Percentiles rank a stretch among this genome's conserved stretches.
These are phyloP conservation scores for Kryptolebias ocellatus DNA, from an alignment of 2,797 vertebrate genomes.

Conservation along the genomic window DNA sequence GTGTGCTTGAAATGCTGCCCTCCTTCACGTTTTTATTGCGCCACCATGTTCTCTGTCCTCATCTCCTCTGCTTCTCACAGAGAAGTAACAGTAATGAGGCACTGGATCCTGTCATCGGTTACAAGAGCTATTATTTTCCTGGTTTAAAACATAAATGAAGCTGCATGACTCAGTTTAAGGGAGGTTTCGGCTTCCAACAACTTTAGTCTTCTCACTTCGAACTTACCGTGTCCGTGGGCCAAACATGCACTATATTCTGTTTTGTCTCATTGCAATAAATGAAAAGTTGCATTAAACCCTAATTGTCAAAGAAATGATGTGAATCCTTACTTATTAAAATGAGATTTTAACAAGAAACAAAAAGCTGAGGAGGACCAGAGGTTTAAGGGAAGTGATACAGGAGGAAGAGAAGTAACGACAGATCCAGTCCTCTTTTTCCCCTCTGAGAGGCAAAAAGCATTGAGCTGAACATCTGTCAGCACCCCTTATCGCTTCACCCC, in stretches of 20 bases:
- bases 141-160: slow-evolving; percentile 27
- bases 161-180: slow-evolving; percentile 3
- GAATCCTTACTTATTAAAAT: slow-evolving; percentile 19
- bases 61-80: background rate
- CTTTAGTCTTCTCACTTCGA: background rate
- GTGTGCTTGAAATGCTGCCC: slow-evolving; percentile 6
- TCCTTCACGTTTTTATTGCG: slow-evolving; percentile 15
- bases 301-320: slow-evolving; percentile 5
- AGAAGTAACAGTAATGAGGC: slow-evolving; percentile 51
- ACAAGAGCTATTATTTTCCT: slow-evolving; percentile 39
- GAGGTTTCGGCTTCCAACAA: background rate
- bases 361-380: slow-evolving; percentile 36
- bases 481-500: slow-evolving; percentile 49
- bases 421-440: slow-evolving; percentile 46
- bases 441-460: slow-evolving; percentile 45
- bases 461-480: slow-evolving; percentile 68
- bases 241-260: slow-evolving; percentile 3
- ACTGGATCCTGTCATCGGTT: slow-evolving; percentile 44
- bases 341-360: no score
- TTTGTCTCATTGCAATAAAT: slow-evolving; percentile 25
- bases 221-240: slow-evolving; percentile 10
- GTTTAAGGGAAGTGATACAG: slow-evolving; percentile 30
- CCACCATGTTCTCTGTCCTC: background rate
- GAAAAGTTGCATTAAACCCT: slow-evolving; percentile 30
- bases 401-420: slow-evolving; percentile 47